A percentile compares a stretch with the other conserved stretches of the same genome.
Conservation (phyloP, 1,140 invertebrate genomes). For the Hydropsyche tenuis region DNA sequence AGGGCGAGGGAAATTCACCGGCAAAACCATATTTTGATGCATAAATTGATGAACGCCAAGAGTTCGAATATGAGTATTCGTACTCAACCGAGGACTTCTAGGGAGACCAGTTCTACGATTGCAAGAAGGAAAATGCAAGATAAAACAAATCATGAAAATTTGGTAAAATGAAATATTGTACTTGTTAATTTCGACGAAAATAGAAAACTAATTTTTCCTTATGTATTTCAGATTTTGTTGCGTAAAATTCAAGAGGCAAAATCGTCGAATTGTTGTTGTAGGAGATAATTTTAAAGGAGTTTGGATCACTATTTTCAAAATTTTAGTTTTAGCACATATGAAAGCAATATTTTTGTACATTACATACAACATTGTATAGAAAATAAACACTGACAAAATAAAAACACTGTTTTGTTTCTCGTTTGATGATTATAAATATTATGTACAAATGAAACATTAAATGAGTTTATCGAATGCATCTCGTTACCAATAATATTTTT, state of each 20-base stretch:
- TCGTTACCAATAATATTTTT: no score
- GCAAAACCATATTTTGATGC: conserved; percentile 60
- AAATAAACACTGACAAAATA: no score
- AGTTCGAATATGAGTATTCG: conserved; percentile 55
- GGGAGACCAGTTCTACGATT: conserved; percentile 54
- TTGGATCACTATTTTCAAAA: no score
- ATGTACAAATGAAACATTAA: no score
- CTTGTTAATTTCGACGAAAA: no score
- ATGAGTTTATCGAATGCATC: no score
- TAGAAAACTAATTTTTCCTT: conserved; percentile 7
- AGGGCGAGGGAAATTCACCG: conserved; percentile 59
- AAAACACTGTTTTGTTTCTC: no score
- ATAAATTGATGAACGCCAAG: conserved; percentile 58
- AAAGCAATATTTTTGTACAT: no score
- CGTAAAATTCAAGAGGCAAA: conserved; percentile 61
- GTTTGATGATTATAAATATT: no score
- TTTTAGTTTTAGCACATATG: no score
- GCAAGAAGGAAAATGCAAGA: conserved; percentile 55
- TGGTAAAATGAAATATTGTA: conserved; percentile 52
- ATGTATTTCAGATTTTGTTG: conserved; percentile 60
- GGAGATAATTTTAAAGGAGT: no score
- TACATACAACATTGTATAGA: no score
- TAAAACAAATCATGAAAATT: conserved; percentile 59
- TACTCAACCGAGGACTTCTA: conserved; percentile 42
- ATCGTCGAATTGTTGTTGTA: conserved; percentile 52